Conservation (phyloP, 2,888 invertebrate species). For the Noctuana brunneofusca region DNA sequence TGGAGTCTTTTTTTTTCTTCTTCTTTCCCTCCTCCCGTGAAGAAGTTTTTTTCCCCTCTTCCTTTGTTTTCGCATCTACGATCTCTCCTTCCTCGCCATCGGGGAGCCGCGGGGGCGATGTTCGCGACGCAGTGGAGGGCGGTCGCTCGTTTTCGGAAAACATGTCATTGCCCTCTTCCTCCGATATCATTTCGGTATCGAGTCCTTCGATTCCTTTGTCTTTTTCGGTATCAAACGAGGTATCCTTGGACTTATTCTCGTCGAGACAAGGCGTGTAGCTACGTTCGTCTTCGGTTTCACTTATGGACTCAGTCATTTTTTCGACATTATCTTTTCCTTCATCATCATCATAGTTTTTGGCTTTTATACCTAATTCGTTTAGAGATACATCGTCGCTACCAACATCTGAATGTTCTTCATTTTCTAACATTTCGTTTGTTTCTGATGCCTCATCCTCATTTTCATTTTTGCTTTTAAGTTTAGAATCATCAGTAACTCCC, state of each 20-base stretch:
- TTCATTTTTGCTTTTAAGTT: slow-evolving; percentile 16
- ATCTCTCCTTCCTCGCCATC: slow-evolving; percentile 83
- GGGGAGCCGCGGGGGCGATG: slow-evolving; percentile 51
- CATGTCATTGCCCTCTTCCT: slow-evolving; percentile 86
- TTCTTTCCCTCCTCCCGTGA: slow-evolving; percentile 62
- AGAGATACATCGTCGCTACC: slow-evolving; percentile 35
- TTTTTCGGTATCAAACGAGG: slow-evolving; percentile 62
- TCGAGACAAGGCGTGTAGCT: slow-evolving; percentile 89
- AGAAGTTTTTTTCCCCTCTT: slow-evolving; percentile 42
- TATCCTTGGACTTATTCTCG: slow-evolving; percentile 81
- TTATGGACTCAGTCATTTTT: slow-evolving; percentile 84
- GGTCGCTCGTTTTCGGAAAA: slow-evolving; percentile 83
- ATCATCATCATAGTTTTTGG: slow-evolving; percentile 57
- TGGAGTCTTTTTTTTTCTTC: slow-evolving; percentile 80
- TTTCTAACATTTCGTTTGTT: slow-evolving; percentile 33
- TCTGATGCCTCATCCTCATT: slow-evolving; percentile 13
- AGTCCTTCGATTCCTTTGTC: slow-evolving; percentile 82
- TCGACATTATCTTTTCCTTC: slow-evolving; percentile 42
- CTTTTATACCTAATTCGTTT: slow-evolving; percentile 35
- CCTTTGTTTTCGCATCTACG: slow-evolving; percentile 49
- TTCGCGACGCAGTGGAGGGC: slow-evolving; percentile 63
- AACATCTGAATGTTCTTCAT: slow-evolving; percentile 32
- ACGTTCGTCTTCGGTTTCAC: slow-evolving; percentile 85
- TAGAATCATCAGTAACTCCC: slow-evolving; percentile 6
- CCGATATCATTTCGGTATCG: slow-evolving; percentile 89